Evolutionary conservation across 1,140 invertebrate species (phyloP).

Genomic region (Phthorimaea operculella): DNA sequence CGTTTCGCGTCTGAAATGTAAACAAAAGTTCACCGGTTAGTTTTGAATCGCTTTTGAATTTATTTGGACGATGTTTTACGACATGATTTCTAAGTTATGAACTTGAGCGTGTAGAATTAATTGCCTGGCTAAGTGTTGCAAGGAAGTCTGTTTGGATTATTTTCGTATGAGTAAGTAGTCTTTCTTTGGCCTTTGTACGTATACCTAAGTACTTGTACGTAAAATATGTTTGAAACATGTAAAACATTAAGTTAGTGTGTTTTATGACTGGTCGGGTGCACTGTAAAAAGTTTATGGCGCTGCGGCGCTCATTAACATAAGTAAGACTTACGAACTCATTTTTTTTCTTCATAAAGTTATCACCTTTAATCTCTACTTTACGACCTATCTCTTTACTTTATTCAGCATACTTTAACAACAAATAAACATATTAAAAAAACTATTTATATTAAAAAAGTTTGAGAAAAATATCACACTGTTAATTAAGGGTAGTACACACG

Average conservation of each 20-base stretch:
- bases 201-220: constrained; percentile 12
- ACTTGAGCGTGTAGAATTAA: constrained; percentile 61
- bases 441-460: too few relatives aligned
- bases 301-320: constrained; percentile 20
- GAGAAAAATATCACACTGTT: neutral
- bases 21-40: constrained; percentile 53
- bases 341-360: too few relatives aligned
- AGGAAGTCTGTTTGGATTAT: constrained; percentile 46
- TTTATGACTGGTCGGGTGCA: constrained; percentile 21
- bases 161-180: constrained; percentile 59
- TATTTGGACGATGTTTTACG: constrained; percentile 53
- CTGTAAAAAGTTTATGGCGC: constrained; percentile 27
- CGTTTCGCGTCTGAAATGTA: constrained; percentile 62
- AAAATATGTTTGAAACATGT: constrained; percentile 14
- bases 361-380: too few relatives aligned
- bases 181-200: too few relatives aligned
- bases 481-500: neutral
- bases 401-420: too few relatives aligned
- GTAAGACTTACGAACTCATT: neutral
- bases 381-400: too few relatives aligned
- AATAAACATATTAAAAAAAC: too few relatives aligned
- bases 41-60: constrained; percentile 31
- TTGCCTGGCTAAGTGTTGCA: constrained; percentile 46
- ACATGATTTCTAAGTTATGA: constrained; percentile 48
- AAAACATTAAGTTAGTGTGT: constrained; percentile 24